These are phyloP conservation scores for Vultur gryphus DNA, from an alignment of 2,797 vertebrate species.

Conservation along the genomic window DNA sequence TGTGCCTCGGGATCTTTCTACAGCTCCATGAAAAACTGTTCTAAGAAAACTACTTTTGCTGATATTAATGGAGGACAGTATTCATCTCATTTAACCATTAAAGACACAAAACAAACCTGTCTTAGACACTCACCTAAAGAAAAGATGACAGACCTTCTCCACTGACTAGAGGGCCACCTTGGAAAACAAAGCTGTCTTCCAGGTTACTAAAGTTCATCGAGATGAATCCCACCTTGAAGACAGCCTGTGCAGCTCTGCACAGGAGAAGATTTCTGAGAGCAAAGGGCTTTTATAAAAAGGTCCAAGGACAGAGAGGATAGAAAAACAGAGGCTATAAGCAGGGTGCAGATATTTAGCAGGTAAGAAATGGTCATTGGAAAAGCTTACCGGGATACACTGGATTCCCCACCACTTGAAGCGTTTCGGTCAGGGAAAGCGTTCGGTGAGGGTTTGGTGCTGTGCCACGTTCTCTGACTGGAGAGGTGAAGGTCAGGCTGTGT, in stretches of 20 bases:
- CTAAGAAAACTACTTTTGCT: neutral
- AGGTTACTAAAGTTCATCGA: neutral
- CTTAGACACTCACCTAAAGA: neutral
- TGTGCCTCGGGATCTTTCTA: neutral
- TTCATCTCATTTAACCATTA: neutral
- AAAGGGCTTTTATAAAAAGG: neutral
- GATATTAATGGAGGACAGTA: neutral
- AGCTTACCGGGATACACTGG: neutral
- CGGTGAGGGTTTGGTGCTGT: neutral
- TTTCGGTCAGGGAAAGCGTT: accelerated
- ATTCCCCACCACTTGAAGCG: neutral
- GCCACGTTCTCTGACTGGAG: neutral
- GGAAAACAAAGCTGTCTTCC: neutral
- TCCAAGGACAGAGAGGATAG: neutral
- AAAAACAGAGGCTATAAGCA: neutral
- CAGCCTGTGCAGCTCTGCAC: neutral
- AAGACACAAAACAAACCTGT: neutral
- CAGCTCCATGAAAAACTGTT: neutral
- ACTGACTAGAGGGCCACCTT: neutral
- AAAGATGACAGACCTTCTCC: neutral
- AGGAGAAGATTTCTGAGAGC: neutral
- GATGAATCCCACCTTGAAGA: neutral
- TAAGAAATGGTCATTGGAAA: neutral
- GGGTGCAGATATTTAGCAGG: neutral
- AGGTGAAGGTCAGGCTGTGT: neutral